Conservation (phyloP, 2,888 invertebrate genomes). For the Prenolepis imparis region DNA sequence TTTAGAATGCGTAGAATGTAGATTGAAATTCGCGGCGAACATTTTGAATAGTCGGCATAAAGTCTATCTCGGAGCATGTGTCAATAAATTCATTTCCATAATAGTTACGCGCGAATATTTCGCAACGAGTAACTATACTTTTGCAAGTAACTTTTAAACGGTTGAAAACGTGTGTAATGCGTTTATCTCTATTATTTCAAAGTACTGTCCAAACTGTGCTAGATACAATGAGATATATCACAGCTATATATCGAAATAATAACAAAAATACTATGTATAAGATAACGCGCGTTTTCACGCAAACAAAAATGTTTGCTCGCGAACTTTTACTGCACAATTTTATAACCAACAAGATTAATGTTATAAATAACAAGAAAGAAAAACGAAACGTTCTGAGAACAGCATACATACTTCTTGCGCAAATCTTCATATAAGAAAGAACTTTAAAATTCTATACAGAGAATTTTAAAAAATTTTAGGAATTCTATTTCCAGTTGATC, state of each 20-base stretch:
- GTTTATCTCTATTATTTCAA: neutral
- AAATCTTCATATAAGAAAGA: neutral
- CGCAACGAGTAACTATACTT: neutral
- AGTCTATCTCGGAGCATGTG: slow-evolving; percentile 41
- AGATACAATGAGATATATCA: neutral
- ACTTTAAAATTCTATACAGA: neutral
- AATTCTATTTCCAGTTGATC: neutral
- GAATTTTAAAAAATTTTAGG: neutral
- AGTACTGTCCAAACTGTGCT: neutral
- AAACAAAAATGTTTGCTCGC: neutral
- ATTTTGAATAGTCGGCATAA: slow-evolving; percentile 49
- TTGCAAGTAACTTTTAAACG: slow-evolving; percentile 20
- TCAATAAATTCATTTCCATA: slow-evolving; percentile 46
- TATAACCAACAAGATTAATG: neutral
- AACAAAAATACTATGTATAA: neutral
- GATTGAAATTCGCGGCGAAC: slow-evolving; percentile 43
- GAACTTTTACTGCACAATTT: slow-evolving; percentile 8
- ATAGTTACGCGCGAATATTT: slow-evolving; percentile 18
- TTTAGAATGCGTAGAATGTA: slow-evolving; percentile 47
- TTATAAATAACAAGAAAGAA: no score
- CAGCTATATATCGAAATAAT: neutral
- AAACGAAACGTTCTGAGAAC: neutral
- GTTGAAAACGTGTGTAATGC: slow-evolving; percentile 16
- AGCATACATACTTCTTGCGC: neutral
- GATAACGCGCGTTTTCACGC: neutral